Percentiles rank a stretch among this genome's conserved stretches.
These are phyloP conservation scores for Onychomys torridus DNA, from an alignment of 2,797 vertebrate species.

Conservation along the genomic window DNA sequence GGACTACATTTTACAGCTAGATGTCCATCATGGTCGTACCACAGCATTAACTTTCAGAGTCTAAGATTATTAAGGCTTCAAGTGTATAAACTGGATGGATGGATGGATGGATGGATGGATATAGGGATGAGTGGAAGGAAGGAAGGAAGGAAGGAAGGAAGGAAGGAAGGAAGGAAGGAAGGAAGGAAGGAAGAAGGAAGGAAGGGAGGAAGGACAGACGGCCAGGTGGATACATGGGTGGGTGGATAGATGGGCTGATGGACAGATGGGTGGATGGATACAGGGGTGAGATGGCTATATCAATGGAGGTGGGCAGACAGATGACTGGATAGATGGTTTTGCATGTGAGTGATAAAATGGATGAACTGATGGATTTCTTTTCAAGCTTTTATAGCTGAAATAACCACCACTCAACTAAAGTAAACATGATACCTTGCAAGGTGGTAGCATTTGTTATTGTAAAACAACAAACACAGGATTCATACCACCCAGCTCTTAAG, in stretches of 20 bases:
- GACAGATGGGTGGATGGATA: fast-evolving
- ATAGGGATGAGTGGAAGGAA: no score
- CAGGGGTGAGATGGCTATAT: no score
- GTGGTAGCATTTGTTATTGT: not conserved
- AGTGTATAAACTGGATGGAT: not conserved
- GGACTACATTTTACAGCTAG: not conserved
- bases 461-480: not conserved
- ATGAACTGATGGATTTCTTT: not conserved
- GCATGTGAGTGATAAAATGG: not conserved
- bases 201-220: fast-evolving
- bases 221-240: fast-evolving
- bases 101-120: not conserved
- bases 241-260: fast-evolving
- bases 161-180: no score
- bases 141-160: no score
- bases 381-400: not conserved
- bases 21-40: not conserved
- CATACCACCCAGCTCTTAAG: not conserved
- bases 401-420: not conserved
- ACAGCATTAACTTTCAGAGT: not conserved
- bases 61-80: not conserved
- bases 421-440: conserved; percentile 22
- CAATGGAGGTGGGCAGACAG: not conserved
- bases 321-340: not conserved
- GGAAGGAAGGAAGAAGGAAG: not conserved